Evolutionary conservation across 2,888 invertebrate genomes (phyloP).

Genomic region (Cetonia aurata): DNA sequence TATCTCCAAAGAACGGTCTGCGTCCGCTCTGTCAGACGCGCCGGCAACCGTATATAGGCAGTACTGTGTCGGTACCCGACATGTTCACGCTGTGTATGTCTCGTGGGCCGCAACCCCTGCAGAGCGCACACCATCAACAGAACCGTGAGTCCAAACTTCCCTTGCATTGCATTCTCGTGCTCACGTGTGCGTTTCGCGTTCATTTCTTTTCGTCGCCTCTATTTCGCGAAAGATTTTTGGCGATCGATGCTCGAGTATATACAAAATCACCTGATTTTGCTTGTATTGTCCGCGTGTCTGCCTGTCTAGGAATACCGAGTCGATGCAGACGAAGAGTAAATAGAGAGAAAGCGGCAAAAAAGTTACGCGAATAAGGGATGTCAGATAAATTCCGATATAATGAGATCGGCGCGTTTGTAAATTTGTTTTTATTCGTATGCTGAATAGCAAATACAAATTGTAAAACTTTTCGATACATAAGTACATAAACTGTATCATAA

Average conservation of each 20-base stretch:
- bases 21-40: neutral
- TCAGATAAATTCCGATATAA: too few relatives aligned
- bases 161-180: neutral
- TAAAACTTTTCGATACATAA: too few relatives aligned
- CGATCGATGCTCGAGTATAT: conserved; percentile 6
- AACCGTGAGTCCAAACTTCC: conserved; percentile 25
- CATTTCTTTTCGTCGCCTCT: neutral
- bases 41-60: neutral
- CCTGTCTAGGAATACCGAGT: too few relatives aligned
- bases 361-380: too few relatives aligned
- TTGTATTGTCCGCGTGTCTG: too few relatives aligned
- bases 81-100: conserved; percentile 64
- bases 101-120: conserved; percentile 58
- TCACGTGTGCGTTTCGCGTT: neutral
- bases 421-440: too few relatives aligned
- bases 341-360: too few relatives aligned
- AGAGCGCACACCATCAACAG: conserved; percentile 30
- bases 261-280: too few relatives aligned
- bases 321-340: too few relatives aligned
- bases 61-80: conserved; percentile 49
- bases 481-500: too few relatives aligned
- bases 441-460: too few relatives aligned
- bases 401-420: too few relatives aligned
- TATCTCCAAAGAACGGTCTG: neutral
- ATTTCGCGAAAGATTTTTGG: neutral